These are phyloP conservation scores for Cervus canadensis DNA, from an alignment of 2,113 vertebrate genomes.

Conservation along the genomic window DNA sequence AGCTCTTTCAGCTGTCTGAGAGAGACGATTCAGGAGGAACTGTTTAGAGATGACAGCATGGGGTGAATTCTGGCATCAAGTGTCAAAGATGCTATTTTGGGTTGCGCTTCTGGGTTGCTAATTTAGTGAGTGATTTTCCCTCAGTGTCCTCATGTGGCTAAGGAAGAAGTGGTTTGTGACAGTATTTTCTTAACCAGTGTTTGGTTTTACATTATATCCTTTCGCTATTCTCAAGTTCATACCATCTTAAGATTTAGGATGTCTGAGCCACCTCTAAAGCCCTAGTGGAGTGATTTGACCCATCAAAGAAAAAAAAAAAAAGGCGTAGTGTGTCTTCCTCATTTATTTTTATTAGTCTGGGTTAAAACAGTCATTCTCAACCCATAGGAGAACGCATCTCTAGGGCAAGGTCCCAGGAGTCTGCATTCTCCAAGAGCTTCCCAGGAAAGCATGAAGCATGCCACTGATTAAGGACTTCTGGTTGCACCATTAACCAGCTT, in stretches of 20 bases:
- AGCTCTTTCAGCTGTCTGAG: constrained; percentile 56
- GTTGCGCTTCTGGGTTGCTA: not conserved
- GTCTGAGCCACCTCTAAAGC: not conserved
- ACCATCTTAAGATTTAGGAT: not conserved
- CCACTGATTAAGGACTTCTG: not conserved
- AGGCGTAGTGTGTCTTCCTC: not conserved
- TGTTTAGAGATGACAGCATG: constrained; percentile 46
- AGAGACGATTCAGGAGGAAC: constrained; percentile 38
- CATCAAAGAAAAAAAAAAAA: not conserved
- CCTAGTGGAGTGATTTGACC: not conserved
- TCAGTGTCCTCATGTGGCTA: not conserved
- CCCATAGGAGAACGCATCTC: not conserved
- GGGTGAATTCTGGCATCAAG: constrained; percentile 26
- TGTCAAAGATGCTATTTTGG: constrained; percentile 51
- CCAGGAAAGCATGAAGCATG: not conserved
- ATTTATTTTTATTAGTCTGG: not conserved
- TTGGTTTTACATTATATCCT: not conserved
- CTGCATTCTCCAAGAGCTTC: not conserved
- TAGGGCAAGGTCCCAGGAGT: not conserved
- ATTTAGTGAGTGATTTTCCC: not conserved
- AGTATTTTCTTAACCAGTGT: not conserved
- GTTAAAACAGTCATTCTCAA: not conserved
- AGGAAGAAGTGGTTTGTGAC: not conserved
- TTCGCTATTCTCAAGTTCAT: not conserved
- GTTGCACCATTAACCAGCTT: not conserved